Evolutionary conservation across 2,797 vertebrate species (phyloP).

Genomic region (Coendou prehensilis): DNA sequence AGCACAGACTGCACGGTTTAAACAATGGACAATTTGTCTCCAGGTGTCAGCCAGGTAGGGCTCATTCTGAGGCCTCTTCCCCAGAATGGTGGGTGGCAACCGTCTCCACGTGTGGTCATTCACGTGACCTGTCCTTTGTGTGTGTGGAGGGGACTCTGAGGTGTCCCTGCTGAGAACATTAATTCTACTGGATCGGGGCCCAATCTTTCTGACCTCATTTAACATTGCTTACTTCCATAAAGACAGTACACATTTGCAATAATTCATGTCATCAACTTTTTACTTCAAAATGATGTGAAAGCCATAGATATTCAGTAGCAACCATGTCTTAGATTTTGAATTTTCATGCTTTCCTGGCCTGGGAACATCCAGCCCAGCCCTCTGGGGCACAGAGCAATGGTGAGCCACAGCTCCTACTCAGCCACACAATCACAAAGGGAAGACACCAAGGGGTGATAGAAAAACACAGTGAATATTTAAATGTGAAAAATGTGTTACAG

Average conservation of each 20-base stretch:
- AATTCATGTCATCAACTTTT: neutral
- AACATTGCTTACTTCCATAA: neutral
- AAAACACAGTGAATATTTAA: neutral
- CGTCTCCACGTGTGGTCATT: too few relatives aligned
- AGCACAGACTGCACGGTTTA: neutral
- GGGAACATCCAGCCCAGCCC: neutral
- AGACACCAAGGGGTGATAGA: neutral
- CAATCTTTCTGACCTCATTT: too few relatives aligned
- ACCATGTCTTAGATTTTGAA: neutral
- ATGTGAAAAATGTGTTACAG: neutral
- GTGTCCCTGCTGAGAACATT: too few relatives aligned
- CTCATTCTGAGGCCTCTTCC: neutral
- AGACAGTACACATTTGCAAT: neutral
- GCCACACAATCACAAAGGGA: too few relatives aligned
- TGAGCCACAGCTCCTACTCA: neutral
- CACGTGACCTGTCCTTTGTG: neutral
- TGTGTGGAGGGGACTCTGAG: neutral
- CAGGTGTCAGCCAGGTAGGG: neutral
- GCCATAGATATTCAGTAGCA: neutral
- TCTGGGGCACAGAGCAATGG: too few relatives aligned
- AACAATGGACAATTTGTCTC: neutral
- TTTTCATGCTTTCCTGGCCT: neutral
- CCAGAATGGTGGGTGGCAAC: neutral
- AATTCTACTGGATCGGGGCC: neutral
- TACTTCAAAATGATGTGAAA: neutral